These are phyloP conservation scores for Apis florea DNA, from an alignment of 1,140 invertebrate genomes.

Conservation along the genomic window DNA sequence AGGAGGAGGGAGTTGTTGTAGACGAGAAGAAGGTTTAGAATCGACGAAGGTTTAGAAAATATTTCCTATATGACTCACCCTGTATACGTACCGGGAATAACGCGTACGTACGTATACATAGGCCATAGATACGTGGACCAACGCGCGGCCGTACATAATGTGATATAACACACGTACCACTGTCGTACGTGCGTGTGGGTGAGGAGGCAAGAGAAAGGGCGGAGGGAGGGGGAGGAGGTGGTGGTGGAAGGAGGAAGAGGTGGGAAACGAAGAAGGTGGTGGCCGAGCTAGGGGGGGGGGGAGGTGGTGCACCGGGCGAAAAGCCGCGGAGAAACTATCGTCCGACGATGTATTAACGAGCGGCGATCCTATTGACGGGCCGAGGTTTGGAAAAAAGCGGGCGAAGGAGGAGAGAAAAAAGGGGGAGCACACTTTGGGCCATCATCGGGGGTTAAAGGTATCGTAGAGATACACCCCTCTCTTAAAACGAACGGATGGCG, in stretches of 20 bases:
- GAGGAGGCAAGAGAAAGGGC: conserved; percentile 41
- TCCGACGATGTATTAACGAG: conserved; percentile 68
- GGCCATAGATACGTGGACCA: conserved; percentile 60
- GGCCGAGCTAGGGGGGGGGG: conserved; percentile 15
- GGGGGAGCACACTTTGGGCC: too few relatives aligned
- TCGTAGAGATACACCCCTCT: too few relatives aligned
- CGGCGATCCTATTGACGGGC: conserved; percentile 64
- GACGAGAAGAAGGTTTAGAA: neutral
- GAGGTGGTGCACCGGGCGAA: conserved; percentile 52
- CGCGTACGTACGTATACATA: conserved; percentile 65
- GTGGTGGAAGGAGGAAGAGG: conserved; percentile 22
- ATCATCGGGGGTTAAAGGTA: too few relatives aligned
- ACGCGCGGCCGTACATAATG: conserved; percentile 64
- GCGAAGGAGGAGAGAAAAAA: too few relatives aligned
- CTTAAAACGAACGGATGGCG: too few relatives aligned
- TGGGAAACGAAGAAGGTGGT: conserved; percentile 26
- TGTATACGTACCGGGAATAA: conserved; percentile 62
- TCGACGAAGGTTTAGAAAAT: conserved; percentile 41
- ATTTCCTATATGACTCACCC: conserved; percentile 48
- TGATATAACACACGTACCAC: conserved; percentile 61
- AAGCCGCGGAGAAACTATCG: conserved; percentile 65
- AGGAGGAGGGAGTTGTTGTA: too few relatives aligned
- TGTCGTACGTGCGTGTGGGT: conserved; percentile 16
- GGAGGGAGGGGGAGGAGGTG: conserved; percentile 28
- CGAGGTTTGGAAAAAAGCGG: conserved; percentile 50